These are phyloP conservation scores for Eubucco bourcierii DNA, from an alignment of 2,113 vertebrate genomes.

Conservation along the genomic window DNA sequence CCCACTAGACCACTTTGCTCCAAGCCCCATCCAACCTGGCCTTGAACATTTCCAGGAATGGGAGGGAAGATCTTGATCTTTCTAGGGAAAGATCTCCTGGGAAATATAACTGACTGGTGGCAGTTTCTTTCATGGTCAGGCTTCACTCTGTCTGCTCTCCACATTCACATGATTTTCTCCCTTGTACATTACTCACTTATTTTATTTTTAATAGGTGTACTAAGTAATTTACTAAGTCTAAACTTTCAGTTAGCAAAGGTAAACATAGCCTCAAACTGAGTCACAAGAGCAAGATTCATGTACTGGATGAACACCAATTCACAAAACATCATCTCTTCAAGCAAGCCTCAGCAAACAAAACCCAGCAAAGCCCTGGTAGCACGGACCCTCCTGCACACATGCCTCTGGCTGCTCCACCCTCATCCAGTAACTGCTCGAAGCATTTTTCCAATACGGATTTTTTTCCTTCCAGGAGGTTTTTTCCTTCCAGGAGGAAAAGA, in stretches of 20 bases:
- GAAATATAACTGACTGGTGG: not conserved
- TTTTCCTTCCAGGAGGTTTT: not conserved
- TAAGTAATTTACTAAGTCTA: not conserved
- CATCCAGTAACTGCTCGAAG: not conserved
- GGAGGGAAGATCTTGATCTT: not conserved
- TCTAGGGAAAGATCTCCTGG: not conserved
- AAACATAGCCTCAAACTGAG: not conserved
- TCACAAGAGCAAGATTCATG: accelerated
- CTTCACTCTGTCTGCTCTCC: not conserved
- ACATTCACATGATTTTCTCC: not conserved
- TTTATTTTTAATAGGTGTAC: not conserved
- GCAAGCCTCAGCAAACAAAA: not conserved
- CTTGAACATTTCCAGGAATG: not conserved
- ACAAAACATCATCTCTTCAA: not conserved
- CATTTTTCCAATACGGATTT: not conserved
- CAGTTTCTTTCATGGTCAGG: not conserved
- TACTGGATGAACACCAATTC: accelerated
- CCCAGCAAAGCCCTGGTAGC: not conserved
- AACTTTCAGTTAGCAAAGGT: not conserved
- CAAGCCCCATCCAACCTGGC: not conserved
- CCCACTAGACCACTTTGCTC: not conserved
- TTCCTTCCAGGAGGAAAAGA: not conserved
- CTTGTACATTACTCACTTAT: not conserved
- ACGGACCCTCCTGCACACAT: no score
- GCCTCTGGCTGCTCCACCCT: not conserved